Evolutionary conservation across 2,113 vertebrate species (phyloP).

Genomic region (Capricornis sumatraensis): DNA sequence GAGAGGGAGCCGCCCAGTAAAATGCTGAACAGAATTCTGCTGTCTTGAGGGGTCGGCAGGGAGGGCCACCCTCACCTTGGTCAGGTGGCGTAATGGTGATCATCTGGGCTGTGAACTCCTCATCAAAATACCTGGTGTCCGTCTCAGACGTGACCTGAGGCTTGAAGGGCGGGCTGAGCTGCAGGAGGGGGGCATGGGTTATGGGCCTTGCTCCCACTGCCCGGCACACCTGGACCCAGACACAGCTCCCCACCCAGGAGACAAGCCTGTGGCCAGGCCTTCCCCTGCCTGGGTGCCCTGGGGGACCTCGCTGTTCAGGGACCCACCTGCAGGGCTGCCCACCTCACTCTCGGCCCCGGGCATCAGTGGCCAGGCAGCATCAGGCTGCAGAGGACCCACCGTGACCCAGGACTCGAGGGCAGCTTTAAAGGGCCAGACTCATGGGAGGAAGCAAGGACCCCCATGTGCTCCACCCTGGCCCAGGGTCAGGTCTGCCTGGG

Average conservation of each 20-base stretch:
- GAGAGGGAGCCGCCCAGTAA: neutral
- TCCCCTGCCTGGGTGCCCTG: no score
- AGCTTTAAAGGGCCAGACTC: neutral
- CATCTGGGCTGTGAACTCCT: conserved; percentile 96
- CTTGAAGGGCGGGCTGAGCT: conserved; percentile 94
- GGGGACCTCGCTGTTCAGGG: neutral
- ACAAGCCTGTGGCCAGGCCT: no score
- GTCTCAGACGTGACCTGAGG: conserved; percentile 96
- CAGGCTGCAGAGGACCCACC: neutral
- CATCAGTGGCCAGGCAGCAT: neutral
- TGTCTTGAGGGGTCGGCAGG: accelerated
- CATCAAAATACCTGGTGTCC: conserved; percentile 94
- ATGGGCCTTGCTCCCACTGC: neutral
- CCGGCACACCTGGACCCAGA: neutral
- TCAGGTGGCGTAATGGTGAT: conserved; percentile 97
- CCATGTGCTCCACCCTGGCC: neutral
- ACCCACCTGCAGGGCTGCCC: accelerated
- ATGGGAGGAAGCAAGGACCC: neutral
- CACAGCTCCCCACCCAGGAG: no score
- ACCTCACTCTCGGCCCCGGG: accelerated
- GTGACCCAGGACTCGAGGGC: accelerated
- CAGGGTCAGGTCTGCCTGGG: neutral
- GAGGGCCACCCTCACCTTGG: conserved; percentile 86
- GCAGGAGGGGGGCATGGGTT: neutral
- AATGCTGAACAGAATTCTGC: accelerated